phyloP scores from a whole-genome alignment of 2,797 vertebrate genomes.

The Micropoecilia bifurca region DNA sequence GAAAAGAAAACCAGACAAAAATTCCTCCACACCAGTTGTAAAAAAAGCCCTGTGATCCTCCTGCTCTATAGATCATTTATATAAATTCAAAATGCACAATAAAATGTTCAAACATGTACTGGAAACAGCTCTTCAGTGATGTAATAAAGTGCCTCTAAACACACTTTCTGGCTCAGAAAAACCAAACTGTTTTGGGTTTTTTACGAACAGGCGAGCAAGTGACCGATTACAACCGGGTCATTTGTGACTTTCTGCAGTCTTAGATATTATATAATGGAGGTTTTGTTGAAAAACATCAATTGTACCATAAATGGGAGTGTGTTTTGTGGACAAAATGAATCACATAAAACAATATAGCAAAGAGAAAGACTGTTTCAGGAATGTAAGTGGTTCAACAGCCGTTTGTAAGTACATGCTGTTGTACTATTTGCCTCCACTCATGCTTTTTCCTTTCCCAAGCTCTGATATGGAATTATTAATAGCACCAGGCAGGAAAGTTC shows the following conservation, averaged over 20 bases:
- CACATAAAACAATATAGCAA: constrained; percentile 57
- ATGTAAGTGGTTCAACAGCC: constrained; percentile 45
- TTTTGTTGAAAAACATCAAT: constrained; percentile 1
- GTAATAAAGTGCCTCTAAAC: not conserved
- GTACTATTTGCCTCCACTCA: constrained; percentile 37
- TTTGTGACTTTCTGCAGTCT: not conserved
- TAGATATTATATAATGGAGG: not conserved
- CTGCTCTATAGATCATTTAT: not conserved
- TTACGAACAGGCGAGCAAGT: not conserved
- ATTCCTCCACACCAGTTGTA: not conserved
- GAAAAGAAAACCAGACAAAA: not conserved
- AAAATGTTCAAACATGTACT: not conserved
- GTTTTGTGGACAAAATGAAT: constrained; percentile 32
- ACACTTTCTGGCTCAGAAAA: not conserved
- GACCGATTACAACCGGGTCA: not conserved
- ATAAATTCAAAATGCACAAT: not conserved
- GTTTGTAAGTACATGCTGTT: constrained; percentile 39
- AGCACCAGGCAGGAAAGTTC: constrained; percentile 48
- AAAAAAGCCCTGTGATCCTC: not conserved
- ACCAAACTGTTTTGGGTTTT: not conserved
- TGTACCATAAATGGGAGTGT: not conserved
- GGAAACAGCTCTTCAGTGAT: not conserved
- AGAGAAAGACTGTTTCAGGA: constrained; percentile 48
- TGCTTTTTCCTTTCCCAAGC: constrained; percentile 64
- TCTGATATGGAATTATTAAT: constrained; percentile 36